A percentile compares a stretch with the other conserved stretches of the same genome.
These are phyloP conservation scores for Amphiduros pacificus DNA, from an alignment of 2,888 invertebrate genomes.

Conservation along the genomic window DNA sequence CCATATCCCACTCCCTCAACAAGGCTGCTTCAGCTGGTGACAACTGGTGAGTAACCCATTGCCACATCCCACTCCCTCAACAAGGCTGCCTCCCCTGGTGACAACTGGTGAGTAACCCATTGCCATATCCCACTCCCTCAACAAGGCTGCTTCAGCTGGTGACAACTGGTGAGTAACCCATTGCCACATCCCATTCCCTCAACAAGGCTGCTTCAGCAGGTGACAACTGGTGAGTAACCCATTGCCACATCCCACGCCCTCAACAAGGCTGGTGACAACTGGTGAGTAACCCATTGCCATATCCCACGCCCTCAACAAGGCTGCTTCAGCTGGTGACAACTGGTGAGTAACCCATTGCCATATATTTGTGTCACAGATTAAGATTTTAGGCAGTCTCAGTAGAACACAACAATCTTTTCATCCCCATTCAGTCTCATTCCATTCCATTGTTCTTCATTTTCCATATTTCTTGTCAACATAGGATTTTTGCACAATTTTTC, in stretches of 20 bases:
- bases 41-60: constrained; percentile 88
- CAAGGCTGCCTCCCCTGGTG: constrained; percentile 90
- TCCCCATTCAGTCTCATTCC: too few relatives aligned
- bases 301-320: constrained; percentile 71
- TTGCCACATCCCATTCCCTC: constrained; percentile 71
- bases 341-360: too few relatives aligned
- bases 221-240: constrained; percentile 83
- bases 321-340: constrained; percentile 93
- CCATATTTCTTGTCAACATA: too few relatives aligned
- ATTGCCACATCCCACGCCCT: too few relatives aligned
- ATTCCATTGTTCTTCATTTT: too few relatives aligned
- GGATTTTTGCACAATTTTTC: neutral
- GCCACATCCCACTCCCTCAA: constrained; percentile 72
- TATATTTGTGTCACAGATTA: too few relatives aligned
- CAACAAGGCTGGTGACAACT: too few relatives aligned
- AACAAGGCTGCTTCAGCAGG: constrained; percentile 90
- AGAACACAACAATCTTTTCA: too few relatives aligned
- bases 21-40: constrained; percentile 93
- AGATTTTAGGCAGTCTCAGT: too few relatives aligned
- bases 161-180: constrained; percentile 92
- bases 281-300: too few relatives aligned
- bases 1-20: constrained; percentile 70
- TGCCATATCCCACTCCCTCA: constrained; percentile 70
- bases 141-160: constrained; percentile 88
- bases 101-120: constrained; percentile 85